phyloP scores from a whole-genome alignment of 2,113 vertebrate species.

The Cephalopterus ornatus region DNA sequence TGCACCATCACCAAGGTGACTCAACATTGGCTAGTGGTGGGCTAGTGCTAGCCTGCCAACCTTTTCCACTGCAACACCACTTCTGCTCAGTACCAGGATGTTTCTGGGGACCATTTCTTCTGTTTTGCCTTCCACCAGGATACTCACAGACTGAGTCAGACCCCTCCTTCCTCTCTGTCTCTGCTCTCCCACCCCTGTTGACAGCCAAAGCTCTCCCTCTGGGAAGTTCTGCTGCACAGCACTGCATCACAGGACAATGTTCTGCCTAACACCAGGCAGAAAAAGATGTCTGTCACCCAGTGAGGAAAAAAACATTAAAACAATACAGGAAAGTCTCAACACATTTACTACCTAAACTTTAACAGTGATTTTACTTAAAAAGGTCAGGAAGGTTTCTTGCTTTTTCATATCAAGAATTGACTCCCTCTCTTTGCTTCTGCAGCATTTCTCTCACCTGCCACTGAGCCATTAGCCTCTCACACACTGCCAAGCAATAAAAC shows the following conservation, averaged over 20 bases:
- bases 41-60: neutral
- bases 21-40: fast-evolving
- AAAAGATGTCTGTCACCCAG: neutral
- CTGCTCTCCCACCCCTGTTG: no score
- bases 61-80: neutral
- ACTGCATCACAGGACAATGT: fast-evolving
- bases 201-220: neutral
- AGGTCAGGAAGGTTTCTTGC: neutral
- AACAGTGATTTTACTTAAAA: neutral
- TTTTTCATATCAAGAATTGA: neutral
- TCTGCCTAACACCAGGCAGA: neutral
- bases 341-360: neutral
- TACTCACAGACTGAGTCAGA: neutral
- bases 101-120: neutral
- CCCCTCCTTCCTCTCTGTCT: neutral
- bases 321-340: neutral
- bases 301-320: fast-evolving
- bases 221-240: no score
- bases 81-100: fast-evolving
- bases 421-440: neutral
- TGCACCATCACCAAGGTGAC: fast-evolving
- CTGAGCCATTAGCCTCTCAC: neutral
- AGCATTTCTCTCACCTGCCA: neutral
- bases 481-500: no score
- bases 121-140: neutral